These are phyloP conservation scores for Ornithorhynchus anatinus DNA, from an alignment of 2,113 vertebrate species.

Conservation along the genomic window DNA sequence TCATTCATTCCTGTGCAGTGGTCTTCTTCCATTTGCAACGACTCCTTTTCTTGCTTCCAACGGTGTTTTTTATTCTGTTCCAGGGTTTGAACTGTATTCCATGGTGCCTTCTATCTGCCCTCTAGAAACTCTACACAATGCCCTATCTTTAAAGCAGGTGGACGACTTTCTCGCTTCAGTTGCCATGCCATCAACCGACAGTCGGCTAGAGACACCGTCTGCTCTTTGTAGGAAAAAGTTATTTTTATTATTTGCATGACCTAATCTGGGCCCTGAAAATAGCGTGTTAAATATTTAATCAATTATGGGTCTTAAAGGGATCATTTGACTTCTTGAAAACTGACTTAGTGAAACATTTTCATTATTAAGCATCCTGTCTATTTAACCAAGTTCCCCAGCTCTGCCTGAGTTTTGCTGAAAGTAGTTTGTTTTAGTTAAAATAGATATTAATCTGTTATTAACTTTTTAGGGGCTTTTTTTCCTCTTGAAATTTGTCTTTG, in stretches of 20 bases:
- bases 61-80: constrained; percentile 52
- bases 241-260: constrained; percentile 18
- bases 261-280: not conserved
- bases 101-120: constrained; percentile 93
- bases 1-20: not conserved
- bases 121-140: constrained; percentile 90
- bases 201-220: constrained; percentile 64
- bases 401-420: too few relatives aligned
- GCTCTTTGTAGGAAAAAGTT: constrained; percentile 61
- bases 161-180: constrained; percentile 88
- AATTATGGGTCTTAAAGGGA: too few relatives aligned
- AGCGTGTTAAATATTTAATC: too few relatives aligned
- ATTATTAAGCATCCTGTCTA: too few relatives aligned
- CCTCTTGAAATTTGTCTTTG: too few relatives aligned
- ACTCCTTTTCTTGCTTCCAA: constrained; percentile 17
- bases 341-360: too few relatives aligned
- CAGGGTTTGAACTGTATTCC: constrained; percentile 89
- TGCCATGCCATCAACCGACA: constrained; percentile 75
- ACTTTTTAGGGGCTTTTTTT: too few relatives aligned
- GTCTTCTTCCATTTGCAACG: constrained; percentile 7
- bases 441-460: too few relatives aligned
- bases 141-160: constrained; percentile 89
- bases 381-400: too few relatives aligned
- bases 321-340: too few relatives aligned
- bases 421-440: too few relatives aligned